A percentile compares a stretch with the other conserved stretches of the same genome.
Evolutionary conservation across 2,797 vertebrate species (phyloP).

Genomic region (Prionace glauca): DNA sequence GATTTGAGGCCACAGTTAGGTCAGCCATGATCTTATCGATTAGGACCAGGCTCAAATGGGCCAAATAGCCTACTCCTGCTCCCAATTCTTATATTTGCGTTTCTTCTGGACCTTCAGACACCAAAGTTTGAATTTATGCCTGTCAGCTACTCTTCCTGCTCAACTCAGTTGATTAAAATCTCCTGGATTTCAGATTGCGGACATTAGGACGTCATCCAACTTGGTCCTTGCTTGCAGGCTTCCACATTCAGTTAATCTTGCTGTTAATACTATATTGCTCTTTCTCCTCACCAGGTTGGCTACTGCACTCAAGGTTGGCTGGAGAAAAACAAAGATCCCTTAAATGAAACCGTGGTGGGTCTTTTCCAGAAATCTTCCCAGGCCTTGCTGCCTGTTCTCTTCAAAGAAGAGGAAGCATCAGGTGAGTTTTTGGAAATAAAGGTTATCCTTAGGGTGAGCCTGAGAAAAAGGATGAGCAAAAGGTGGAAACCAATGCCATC

Average conservation of each 20-base stretch:
- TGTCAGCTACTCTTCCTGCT: background rate
- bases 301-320: constrained; percentile 58
- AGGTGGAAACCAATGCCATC: background rate
- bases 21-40: too few species aligned
- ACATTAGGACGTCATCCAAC: background rate
- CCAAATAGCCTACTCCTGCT: too few species aligned
- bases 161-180: background rate
- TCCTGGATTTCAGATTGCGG: background rate
- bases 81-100: too few species aligned
- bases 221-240: background rate
- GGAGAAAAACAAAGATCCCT: constrained; percentile 62
- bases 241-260: background rate
- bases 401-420: constrained; percentile 56
- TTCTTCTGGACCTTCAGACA: background rate
- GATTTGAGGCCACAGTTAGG: too few species aligned
- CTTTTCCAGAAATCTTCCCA: constrained; percentile 59
- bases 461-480: background rate
- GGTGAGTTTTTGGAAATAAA: background rate
- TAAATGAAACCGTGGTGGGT: constrained; percentile 58
- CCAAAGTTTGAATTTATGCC: background rate
- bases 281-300: constrained; percentile 50
- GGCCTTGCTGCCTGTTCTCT: constrained; percentile 52
- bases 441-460: too few species aligned
- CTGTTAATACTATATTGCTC: background rate
- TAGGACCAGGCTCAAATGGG: too few species aligned